phyloP scores from a whole-genome alignment of 37 sponge, comb jelly and placozoan genomes.

The Oscarella lobularis region DNA sequence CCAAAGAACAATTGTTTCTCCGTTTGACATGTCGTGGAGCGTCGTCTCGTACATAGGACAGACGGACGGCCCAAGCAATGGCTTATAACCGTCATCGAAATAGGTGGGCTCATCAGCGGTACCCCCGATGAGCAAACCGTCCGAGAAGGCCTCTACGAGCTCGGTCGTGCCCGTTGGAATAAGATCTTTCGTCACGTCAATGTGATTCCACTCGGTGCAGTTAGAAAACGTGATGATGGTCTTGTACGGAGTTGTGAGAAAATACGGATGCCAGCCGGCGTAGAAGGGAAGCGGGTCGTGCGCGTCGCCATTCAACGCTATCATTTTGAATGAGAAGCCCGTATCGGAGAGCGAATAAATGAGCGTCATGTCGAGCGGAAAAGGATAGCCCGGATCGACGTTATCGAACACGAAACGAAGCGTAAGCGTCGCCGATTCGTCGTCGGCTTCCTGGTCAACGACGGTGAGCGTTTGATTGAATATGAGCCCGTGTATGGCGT shows the following conservation, averaged over 20 bases:
- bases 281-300: constrained; percentile 38
- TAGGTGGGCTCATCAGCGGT: constrained; percentile 20
- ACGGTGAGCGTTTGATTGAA: constrained; percentile 14
- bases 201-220: constrained; percentile 34
- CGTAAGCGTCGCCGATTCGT: constrained; percentile 6
- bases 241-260: constrained; percentile 16
- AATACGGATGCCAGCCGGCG: constrained; percentile 75
- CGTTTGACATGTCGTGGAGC: constrained; percentile 22
- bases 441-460: background rate
- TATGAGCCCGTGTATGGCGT: constrained; percentile 52
- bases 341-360: constrained; percentile 20
- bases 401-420: constrained; percentile 9
- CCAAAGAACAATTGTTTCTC: constrained; percentile 29
- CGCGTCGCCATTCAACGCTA: constrained; percentile 22
- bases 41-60: background rate
- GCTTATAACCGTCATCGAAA: constrained; percentile 51
- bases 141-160: constrained; percentile 15
- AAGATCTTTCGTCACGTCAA: constrained; percentile 22
- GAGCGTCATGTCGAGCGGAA: constrained; percentile 13
- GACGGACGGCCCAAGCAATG: background rate
- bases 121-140: constrained; percentile 55
- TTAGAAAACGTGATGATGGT: constrained; percentile 29
- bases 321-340: constrained; percentile 21
- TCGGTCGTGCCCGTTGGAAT: constrained; percentile 54
- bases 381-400: constrained; percentile 48